Evolutionary conservation across 2,113 vertebrate species (phyloP).

Genomic region (Cheirogaleus medius): DNA sequence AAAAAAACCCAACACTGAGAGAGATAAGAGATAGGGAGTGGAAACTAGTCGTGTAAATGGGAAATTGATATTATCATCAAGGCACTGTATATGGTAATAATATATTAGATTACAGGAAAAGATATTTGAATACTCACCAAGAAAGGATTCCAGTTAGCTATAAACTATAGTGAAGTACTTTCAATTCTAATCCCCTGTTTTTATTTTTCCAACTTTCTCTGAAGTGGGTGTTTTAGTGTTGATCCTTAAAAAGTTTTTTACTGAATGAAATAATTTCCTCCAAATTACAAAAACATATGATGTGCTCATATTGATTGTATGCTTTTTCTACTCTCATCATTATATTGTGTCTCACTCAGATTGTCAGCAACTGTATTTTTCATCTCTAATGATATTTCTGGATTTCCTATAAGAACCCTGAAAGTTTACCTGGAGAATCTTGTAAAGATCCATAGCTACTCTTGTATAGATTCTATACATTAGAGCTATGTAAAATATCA

Average conservation of each 20-base stretch:
- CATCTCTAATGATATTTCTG: background rate
- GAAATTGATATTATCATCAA: conserved; percentile 26
- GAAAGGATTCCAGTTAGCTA: conserved; percentile 33
- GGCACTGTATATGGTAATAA: background rate
- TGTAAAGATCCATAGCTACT: background rate
- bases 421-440: background rate
- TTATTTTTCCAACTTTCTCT: conserved; percentile 3
- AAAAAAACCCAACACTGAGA: background rate
- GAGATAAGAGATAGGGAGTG: conserved; percentile 16
- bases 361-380: background rate
- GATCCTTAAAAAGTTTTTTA: background rate
- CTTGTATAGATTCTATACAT: background rate
- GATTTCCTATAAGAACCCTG: background rate
- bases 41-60: background rate
- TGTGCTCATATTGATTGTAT: background rate
- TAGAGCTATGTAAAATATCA: background rate
- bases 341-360: background rate
- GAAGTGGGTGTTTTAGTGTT: background rate
- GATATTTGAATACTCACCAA: conserved; percentile 48
- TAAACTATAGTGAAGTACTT: conserved; percentile 1
- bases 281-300: background rate
- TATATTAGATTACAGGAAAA: conserved; percentile 25
- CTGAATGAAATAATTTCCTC: background rate
- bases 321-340: background rate
- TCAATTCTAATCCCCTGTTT: conserved; percentile 28